A percentile compares a stretch with the other conserved stretches of the same genome.
Conservation (phyloP, 2,113 vertebrate genomes). For the Nyctibius bracteatus region DNA sequence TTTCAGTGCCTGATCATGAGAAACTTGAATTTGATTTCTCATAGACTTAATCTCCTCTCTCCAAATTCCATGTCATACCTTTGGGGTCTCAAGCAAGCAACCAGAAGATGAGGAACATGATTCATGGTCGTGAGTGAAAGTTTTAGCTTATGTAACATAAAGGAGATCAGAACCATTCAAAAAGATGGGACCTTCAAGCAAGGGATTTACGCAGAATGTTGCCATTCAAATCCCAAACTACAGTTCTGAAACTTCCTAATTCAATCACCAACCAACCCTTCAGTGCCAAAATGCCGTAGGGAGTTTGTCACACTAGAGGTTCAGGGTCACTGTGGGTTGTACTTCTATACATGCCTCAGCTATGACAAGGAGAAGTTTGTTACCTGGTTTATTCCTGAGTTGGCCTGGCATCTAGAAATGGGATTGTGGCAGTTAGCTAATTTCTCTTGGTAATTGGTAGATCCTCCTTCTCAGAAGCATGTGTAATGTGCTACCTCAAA, state of each 20-base stretch:
- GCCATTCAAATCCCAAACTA: neutral
- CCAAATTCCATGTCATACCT: neutral
- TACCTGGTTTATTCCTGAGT: neutral
- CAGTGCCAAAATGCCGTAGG: neutral
- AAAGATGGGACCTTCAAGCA: neutral
- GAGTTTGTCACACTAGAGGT: neutral
- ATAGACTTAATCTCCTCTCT: neutral
- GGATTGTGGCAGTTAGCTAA: neutral
- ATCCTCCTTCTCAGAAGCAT: neutral
- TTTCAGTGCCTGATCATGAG: neutral
- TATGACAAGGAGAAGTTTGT: neutral
- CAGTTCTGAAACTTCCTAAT: neutral
- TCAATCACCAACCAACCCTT: neutral
- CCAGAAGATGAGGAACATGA: neutral
- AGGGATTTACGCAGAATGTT: neutral
- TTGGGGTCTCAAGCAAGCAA: neutral
- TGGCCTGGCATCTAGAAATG: neutral
- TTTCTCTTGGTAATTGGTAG: neutral
- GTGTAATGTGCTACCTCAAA: neutral
- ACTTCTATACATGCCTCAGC: neutral
- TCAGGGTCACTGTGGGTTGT: neutral
- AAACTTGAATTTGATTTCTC: neutral
- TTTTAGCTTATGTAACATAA: neutral
- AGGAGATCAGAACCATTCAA: neutral
- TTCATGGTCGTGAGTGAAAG: neutral